A percentile compares a stretch with the other conserved stretches of the same genome.
phyloP scores from a whole-genome alignment of 2,888 invertebrate genomes.

The Alloplasta piceator region DNA sequence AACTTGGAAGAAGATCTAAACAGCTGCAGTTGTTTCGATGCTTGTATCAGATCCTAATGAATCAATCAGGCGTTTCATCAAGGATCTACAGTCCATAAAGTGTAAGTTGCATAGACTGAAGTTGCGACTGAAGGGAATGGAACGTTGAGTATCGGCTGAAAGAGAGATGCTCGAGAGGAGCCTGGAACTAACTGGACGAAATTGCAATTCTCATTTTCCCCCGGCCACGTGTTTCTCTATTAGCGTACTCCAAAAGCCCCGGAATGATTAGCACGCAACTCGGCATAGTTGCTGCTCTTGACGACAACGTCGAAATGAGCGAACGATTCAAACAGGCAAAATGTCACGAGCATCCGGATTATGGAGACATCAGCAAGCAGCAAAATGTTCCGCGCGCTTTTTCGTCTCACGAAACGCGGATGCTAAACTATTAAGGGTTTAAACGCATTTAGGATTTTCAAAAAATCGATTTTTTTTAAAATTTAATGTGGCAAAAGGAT shows the following conservation, averaged over 20 bases:
- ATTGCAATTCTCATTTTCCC: slow-evolving; percentile 56
- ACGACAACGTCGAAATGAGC: background rate
- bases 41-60: background rate
- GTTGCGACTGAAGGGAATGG: background rate
- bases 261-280: slow-evolving; percentile 14
- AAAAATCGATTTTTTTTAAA: too few relatives aligned
- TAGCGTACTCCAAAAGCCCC: slow-evolving; percentile 21
- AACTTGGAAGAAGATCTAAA: background rate
- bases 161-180: slow-evolving; percentile 31
- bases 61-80: background rate
- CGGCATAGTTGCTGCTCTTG: slow-evolving; percentile 21
- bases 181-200: slow-evolving; percentile 52
- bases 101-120: background rate
- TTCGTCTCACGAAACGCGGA: background rate
- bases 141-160: background rate
- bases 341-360: slow-evolving; percentile 11
- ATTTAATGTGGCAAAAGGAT: too few relatives aligned
- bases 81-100: background rate
- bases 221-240: slow-evolving; percentile 41
- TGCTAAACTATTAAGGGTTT: background rate
- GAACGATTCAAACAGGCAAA: slow-evolving; percentile 8
- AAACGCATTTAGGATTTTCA: too few relatives aligned
- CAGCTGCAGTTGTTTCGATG: background rate
- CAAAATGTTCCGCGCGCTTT: slow-evolving; percentile 17
- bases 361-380: slow-evolving; percentile 8